Conservation (phyloP, 2,797 vertebrate species). For the Tiaroga cobitis region DNA sequence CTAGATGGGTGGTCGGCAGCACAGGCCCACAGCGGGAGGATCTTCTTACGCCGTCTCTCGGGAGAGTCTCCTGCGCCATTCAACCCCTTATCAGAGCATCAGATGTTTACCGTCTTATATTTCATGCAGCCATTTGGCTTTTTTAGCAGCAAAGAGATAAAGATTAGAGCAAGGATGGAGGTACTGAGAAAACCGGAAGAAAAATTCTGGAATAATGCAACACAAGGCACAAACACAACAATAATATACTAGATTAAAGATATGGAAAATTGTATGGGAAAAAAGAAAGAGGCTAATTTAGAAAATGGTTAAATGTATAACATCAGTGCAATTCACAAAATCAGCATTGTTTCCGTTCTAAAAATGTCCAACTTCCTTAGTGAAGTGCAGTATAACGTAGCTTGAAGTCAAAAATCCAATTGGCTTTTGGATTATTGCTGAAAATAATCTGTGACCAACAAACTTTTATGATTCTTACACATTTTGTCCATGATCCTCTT, state of each 20-base stretch:
- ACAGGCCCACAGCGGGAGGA: slow-evolving; percentile 14
- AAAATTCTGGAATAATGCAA: not conserved
- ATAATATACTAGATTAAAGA: slow-evolving; percentile 8
- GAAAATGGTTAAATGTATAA: not conserved
- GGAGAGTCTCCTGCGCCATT: slow-evolving; percentile 34
- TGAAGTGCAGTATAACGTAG: not conserved
- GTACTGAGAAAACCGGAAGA: not conserved
- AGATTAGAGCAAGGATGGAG: slow-evolving; percentile 12
- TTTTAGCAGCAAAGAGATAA: slow-evolving; percentile 29
- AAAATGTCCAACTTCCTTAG: not conserved
- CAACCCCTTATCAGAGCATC: slow-evolving; percentile 46
- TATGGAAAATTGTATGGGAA: not conserved
- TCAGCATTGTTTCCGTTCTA: not conserved
- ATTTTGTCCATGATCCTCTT: not conserved
- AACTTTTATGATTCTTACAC: not conserved
- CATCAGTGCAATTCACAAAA: not conserved
- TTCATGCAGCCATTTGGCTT: slow-evolving; percentile 34
- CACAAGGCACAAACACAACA: slow-evolving; percentile 4
- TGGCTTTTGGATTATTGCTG: not conserved
- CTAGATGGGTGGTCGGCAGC: slow-evolving; percentile 43
- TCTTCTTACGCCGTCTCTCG: slow-evolving; percentile 14
- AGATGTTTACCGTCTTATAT: slow-evolving; percentile 38
- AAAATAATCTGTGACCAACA: not conserved
- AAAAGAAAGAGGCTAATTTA: not conserved
- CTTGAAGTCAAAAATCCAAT: not conserved